Evolutionary conservation across 92 coral and sea anemone genomes (phyloP).

Genomic region (Palythoa caribaeorum): DNA sequence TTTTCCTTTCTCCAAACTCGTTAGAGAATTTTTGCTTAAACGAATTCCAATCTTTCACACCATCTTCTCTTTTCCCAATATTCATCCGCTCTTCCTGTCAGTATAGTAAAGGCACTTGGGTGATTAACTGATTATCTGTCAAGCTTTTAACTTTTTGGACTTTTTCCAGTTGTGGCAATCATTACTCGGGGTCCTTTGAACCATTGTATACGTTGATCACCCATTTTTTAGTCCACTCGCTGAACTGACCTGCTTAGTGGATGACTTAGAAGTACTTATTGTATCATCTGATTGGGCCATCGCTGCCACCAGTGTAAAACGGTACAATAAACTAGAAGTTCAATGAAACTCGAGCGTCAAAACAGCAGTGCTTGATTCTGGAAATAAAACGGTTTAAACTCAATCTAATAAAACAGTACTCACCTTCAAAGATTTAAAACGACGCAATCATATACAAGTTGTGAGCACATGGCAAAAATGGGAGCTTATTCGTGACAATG

Average conservation of each 20-base stretch:
- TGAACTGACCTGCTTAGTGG: neutral
- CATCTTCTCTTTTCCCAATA: conserved; percentile 56
- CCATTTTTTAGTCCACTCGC: conserved; percentile 52
- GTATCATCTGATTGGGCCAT: no score
- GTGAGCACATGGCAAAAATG: no score
- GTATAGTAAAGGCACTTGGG: conserved; percentile 51
- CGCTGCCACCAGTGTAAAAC: no score
- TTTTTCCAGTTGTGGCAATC: conserved; percentile 62
- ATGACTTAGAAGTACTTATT: neutral
- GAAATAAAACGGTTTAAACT: no score
- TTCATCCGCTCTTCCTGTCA: conserved; percentile 62
- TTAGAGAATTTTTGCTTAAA: conserved; percentile 59
- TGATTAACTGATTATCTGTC: conserved; percentile 24
- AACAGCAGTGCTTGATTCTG: no score
- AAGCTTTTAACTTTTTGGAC: conserved; percentile 60
- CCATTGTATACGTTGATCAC: conserved; percentile 56
- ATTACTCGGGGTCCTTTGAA: conserved; percentile 54
- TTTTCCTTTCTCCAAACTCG: no score
- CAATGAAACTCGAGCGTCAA: no score
- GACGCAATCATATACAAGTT: no score
- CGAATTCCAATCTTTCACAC: conserved; percentile 50
- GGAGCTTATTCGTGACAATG: no score
- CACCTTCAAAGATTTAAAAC: no score
- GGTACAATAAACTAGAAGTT: no score
- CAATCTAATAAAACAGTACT: no score